Base-by-base conservation (phyloP, 2,797 vertebrate species). In the Pyrocephalus nanus region DNA sequence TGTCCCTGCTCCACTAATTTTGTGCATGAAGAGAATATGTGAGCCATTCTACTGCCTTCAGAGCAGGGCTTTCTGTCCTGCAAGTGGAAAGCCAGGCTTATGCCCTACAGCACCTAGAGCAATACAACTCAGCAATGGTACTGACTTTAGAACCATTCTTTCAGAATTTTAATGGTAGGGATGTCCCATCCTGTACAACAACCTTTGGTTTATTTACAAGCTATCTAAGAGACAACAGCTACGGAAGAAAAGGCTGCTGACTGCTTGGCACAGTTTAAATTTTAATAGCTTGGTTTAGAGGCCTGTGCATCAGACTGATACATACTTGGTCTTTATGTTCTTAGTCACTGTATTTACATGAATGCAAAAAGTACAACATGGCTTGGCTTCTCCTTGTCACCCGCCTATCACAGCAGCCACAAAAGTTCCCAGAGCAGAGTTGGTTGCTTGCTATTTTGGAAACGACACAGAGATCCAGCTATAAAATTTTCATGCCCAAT, bases 401-500 rank as follows among this genome's bases (percentile, higher is more conserved):
- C 34, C 42, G 85, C 86, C 93, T 91, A 92, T 93, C 93, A 69
- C 30, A 85, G 64, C 5, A 2, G 55, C 34, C 71, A 79, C 71
- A 61, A 79, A 90, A 93, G 77, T 92, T 96, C 90, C 92, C 92
- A 92, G 67, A 93, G 76, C 73, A 90, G 70, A 92, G 57, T 1
- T 90, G 21, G 86, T 82, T 93, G 88, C 92, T 95, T 95, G 90
- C 92, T 96, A 85, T 93, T 96, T 95, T 96, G 90, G 90, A 95
- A 85, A 83, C 0, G 5, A 77, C 67, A 92, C 27, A 85, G 70
- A 88, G 50, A 80, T 73, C n/a, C 76, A 93, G 72, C 88, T 87
- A 95, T 85, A 94, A 96, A 92, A 93, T 93, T 90, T 95, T 95
- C 90, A 96, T 95, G 94, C 77, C 82, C 94, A 95, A 92, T 96